These are phyloP conservation scores for Catharus ustulatus DNA, from an alignment of 2,797 vertebrate species.

Conservation along the genomic window DNA sequence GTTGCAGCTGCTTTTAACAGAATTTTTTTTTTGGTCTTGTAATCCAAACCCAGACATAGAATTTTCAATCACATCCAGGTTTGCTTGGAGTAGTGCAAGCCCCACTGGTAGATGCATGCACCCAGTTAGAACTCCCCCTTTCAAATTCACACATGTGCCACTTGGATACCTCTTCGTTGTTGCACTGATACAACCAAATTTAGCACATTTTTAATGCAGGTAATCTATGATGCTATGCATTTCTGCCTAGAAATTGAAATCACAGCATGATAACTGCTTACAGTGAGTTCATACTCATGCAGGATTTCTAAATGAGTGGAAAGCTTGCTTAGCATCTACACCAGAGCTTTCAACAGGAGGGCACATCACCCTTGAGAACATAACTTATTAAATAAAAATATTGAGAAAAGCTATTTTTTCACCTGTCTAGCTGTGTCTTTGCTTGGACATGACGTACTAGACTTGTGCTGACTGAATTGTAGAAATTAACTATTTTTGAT, in stretches of 20 bases:
- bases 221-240: background rate
- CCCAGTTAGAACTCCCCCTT: background rate
- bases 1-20: constrained; percentile 66
- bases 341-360: background rate
- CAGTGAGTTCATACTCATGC: background rate
- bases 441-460: background rate
- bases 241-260: background rate
- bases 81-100: background rate
- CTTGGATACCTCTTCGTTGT: background rate
- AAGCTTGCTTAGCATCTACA: background rate
- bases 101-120: background rate
- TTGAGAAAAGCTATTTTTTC: background rate
- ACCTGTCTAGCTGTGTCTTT: background rate
- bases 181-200: background rate
- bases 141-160: background rate
- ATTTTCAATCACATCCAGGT: background rate
- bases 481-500: background rate
- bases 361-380: background rate
- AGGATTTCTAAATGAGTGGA: background rate
- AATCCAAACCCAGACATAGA: background rate
- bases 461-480: background rate
- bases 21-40: background rate
- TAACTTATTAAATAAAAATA: background rate
- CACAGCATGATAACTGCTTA: background rate
- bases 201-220: background rate